Percentiles rank a stretch among this genome's conserved stretches.
These are phyloP conservation scores for Chloroceryle amazona DNA, from an alignment of 2,797 vertebrate genomes.

Conservation along the genomic window DNA sequence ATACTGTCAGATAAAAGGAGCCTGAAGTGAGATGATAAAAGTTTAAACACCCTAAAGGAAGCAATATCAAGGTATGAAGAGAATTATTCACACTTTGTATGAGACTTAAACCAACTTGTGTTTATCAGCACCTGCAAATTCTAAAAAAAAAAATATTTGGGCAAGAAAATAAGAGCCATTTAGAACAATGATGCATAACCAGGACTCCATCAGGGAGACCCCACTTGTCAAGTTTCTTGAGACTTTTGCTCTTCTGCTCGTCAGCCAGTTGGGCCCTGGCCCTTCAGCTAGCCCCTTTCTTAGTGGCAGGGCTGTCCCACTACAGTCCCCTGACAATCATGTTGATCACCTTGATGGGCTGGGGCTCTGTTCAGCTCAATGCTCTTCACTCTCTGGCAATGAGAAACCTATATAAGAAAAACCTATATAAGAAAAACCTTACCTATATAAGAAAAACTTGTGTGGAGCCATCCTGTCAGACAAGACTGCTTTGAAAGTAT, in stretches of 20 bases:
- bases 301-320: fast-evolving
- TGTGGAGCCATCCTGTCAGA: not conserved
- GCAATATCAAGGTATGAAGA: not conserved
- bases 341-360: fast-evolving
- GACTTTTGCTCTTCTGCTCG: not conserved
- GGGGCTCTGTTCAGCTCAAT: not conserved
- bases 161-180: not conserved
- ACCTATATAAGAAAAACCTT: not conserved
- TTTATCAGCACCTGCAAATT: constrained; percentile 9
- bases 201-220: not conserved
- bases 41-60: constrained; percentile 39
- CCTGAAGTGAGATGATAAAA: constrained; percentile 56
- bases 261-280: not conserved
- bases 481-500: not conserved
- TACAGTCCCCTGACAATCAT: fast-evolving
- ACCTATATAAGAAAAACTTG: not conserved
- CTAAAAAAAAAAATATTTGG: not conserved
- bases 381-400: not conserved
- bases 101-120: not conserved
- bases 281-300: not conserved
- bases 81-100: not conserved
- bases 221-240: not conserved
- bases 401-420: not conserved
- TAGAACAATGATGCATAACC: not conserved
- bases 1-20: constrained; percentile 61